Evolutionary conservation across 2,888 invertebrate species (phyloP).

Genomic region (Ellobium chinense): DNA sequence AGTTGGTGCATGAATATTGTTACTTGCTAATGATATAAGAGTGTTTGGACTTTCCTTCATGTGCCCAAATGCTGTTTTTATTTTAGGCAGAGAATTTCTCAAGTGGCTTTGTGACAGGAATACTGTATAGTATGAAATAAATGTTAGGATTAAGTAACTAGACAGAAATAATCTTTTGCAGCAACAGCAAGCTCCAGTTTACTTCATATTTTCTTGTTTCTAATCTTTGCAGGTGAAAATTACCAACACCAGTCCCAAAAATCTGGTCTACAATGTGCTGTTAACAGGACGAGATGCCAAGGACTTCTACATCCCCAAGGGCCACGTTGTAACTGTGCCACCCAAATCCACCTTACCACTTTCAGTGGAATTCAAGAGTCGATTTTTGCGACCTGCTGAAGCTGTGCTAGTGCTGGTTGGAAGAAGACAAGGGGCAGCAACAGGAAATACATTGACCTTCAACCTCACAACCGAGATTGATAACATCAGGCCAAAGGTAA

Average conservation of each 20-base stretch:
- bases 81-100: too few relatives aligned
- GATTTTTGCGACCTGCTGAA: constrained; percentile 75
- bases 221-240: constrained; percentile 69
- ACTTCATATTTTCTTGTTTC: background rate
- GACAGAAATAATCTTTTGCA: too few relatives aligned
- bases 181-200: too few relatives aligned
- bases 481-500: constrained; percentile 75
- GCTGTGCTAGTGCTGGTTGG: constrained; percentile 76
- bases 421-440: constrained; percentile 71
- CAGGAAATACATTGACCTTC: constrained; percentile 76
- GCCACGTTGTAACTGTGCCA: constrained; percentile 71
- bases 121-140: too few relatives aligned
- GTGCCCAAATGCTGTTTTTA: too few relatives aligned
- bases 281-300: constrained; percentile 75
- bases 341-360: constrained; percentile 70
- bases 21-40: too few relatives aligned
- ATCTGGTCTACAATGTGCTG: constrained; percentile 75
- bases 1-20: too few relatives aligned
- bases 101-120: too few relatives aligned
- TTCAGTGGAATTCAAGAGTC: constrained; percentile 68
- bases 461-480: constrained; percentile 73
- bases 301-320: constrained; percentile 76
- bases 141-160: too few relatives aligned
- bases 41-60: too few relatives aligned
- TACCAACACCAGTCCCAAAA: constrained; percentile 76